These are phyloP conservation scores for Araneus ventricosus DNA, from an alignment of 1,140 invertebrate species.

Conservation along the genomic window DNA sequence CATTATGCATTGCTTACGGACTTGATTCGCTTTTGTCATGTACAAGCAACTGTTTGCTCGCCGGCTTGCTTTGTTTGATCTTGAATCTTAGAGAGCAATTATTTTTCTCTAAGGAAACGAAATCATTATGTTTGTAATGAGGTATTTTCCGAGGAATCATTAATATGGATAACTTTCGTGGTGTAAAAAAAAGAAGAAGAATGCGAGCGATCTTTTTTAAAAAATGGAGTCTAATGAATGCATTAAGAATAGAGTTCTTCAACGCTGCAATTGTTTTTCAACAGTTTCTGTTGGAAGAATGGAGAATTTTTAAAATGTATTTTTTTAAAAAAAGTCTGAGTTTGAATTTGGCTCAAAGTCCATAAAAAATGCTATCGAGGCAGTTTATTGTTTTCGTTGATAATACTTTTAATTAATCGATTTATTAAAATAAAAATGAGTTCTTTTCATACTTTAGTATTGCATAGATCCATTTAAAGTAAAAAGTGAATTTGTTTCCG, in stretches of 20 bases:
- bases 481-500: no score
- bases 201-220: background rate
- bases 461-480: no score
- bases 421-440: background rate
- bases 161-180: conserved; percentile 68
- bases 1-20: conserved; percentile 65
- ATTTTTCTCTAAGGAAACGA: conserved; percentile 68
- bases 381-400: background rate
- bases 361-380: background rate
- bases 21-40: conserved; percentile 56
- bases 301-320: background rate
- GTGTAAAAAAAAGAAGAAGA: background rate
- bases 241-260: background rate
- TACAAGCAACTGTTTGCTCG: conserved; percentile 58
- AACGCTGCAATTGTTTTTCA: conserved; percentile 8
- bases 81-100: conserved; percentile 68
- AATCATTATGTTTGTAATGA: conserved; percentile 64
- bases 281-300: background rate
- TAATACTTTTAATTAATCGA: background rate
- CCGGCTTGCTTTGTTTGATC: conserved; percentile 64
- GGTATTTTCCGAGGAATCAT: conserved; percentile 67
- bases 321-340: no score
- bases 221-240: conserved; percentile 48
- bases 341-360: background rate
- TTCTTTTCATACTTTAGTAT: background rate